A percentile compares a stretch with the other conserved stretches of the same genome.
Evolutionary conservation across 2,797 vertebrate species (phyloP).

Genomic region (Hirundo rustica): DNA sequence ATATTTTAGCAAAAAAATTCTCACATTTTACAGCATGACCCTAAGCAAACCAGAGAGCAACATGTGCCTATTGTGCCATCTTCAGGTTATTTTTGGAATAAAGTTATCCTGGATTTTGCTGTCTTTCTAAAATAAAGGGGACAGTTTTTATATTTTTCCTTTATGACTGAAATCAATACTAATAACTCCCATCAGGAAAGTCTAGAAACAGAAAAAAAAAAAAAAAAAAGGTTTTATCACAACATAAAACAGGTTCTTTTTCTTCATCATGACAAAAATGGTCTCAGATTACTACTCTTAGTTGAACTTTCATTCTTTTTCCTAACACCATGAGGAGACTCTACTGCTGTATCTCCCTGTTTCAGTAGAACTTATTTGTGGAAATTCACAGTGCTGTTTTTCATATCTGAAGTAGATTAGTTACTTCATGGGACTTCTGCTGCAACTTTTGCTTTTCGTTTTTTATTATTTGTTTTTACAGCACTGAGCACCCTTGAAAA

Average conservation of each 20-base stretch:
- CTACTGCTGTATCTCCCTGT: not conserved
- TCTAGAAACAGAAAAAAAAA: not conserved
- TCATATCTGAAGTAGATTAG: not conserved
- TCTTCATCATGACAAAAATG: not conserved
- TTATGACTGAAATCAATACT: not conserved
- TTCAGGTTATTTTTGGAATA: conserved; percentile 72
- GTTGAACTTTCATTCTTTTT: not conserved
- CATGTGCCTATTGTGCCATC: conserved; percentile 77
- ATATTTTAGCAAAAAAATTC: conserved; percentile 42
- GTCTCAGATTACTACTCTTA: not conserved
- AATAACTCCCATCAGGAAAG: not conserved
- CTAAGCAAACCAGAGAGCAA: not conserved
- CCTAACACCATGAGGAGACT: not conserved
- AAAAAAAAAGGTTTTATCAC: not conserved
- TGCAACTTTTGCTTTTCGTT: not conserved
- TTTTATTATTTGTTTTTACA: not conserved
- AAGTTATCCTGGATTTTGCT: not conserved
- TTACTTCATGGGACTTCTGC: not conserved
- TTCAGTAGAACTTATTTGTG: not conserved
- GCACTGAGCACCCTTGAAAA: not conserved
- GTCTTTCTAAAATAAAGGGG: not conserved
- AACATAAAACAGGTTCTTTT: not conserved
- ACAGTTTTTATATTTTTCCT: not conserved
- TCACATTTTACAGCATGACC: conserved; percentile 2
- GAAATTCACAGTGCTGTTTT: not conserved